phyloP scores from a whole-genome alignment of 2,797 vertebrate species.

The Sciurus vulgaris region DNA sequence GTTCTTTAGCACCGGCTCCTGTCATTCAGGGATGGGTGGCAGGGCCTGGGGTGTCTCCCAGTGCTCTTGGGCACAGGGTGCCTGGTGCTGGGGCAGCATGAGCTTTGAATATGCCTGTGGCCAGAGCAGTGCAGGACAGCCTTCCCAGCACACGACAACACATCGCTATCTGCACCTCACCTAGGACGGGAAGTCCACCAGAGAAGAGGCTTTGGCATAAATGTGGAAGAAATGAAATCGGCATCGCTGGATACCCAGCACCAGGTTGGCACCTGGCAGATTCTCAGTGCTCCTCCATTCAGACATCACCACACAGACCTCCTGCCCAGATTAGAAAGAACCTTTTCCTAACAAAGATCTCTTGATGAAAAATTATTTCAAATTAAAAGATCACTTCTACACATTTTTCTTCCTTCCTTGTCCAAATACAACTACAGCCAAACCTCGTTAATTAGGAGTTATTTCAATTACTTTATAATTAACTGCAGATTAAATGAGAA shows the following conservation, averaged over 20 bases:
- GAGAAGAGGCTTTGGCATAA: neutral
- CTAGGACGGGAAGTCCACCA: too few relatives aligned
- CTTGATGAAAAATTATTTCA: neutral
- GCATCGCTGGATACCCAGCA: neutral
- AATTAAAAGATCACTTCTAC: neutral
- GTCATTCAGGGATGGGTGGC: neutral
- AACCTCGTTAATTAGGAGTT: neutral
- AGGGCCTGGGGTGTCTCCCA: neutral
- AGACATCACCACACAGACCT: neutral
- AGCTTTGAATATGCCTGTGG: too few relatives aligned
- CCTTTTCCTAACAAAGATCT: neutral
- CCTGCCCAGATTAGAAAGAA: neutral
- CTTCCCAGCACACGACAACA: too few relatives aligned
- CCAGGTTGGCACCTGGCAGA: neutral
- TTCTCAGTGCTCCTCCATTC: neutral
- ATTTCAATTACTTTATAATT: constrained; percentile 29
- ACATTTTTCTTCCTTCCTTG: neutral
- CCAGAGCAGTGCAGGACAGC: too few relatives aligned
- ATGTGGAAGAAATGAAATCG: neutral
- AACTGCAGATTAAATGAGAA: neutral
- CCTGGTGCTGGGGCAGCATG: neutral
- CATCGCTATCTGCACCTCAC: too few relatives aligned
- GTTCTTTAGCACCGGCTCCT: neutral
- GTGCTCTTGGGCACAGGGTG: neutral
- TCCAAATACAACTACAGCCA: neutral